Percentiles rank a stretch among this genome's conserved stretches.
These are phyloP conservation scores for Scolopax mira DNA, from an alignment of 2,113 vertebrate species.

Conservation along the genomic window DNA sequence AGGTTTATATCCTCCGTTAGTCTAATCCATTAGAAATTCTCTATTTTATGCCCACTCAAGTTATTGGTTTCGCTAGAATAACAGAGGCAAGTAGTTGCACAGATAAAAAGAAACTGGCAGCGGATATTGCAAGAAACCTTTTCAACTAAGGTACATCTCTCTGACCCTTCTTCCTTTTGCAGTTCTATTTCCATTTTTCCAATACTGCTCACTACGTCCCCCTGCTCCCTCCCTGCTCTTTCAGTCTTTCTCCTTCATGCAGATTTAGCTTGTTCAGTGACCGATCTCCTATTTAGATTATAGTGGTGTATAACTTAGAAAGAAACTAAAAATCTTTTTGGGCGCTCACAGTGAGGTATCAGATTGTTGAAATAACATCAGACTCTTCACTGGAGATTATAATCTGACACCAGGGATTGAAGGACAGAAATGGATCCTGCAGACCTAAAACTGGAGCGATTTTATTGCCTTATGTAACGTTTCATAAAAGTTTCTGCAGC, in stretches of 20 bases:
- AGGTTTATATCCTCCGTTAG: slow-evolving; percentile 1
- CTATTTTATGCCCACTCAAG: neutral
- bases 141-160: neutral
- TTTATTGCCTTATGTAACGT: slow-evolving; percentile 12
- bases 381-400: neutral
- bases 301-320: neutral
- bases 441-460: neutral
- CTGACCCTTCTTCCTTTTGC: neutral
- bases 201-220: neutral
- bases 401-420: slow-evolving; percentile 14
- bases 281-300: neutral
- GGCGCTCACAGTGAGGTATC: neutral
- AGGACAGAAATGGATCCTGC: neutral
- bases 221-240: neutral
- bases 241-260: neutral
- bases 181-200: neutral
- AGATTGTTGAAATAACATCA: slow-evolving; percentile 19
- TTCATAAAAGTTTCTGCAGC: slow-evolving; percentile 32
- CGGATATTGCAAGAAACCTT: neutral
- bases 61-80: slow-evolving; percentile 3
- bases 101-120: neutral
- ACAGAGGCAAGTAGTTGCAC: neutral
- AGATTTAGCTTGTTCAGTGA: slow-evolving; percentile 5
- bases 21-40: neutral
- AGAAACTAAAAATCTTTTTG: neutral